Percentiles rank a stretch among this genome's conserved stretches.
Evolutionary conservation across 2,113 vertebrate genomes (phyloP).

Genomic region (Gymnarchus niloticus): DNA sequence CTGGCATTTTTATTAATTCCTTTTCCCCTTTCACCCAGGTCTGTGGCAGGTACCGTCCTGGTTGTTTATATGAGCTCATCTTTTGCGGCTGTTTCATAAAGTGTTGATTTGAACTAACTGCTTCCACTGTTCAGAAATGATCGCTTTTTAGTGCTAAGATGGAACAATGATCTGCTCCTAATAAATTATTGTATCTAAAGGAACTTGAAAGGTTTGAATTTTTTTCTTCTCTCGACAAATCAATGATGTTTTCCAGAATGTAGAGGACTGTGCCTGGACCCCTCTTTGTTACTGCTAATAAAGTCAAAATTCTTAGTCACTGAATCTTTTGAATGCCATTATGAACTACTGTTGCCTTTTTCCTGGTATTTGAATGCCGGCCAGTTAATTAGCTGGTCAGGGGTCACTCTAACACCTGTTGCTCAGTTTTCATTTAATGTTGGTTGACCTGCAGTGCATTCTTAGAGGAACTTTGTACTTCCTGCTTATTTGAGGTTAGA

Average conservation of each 20-base stretch:
- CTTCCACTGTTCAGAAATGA: neutral
- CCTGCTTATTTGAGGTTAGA: neutral
- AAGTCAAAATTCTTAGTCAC: neutral
- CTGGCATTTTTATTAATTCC: neutral
- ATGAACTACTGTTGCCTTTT: slow-evolving; percentile 32
- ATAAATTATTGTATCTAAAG: neutral
- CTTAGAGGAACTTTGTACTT: neutral
- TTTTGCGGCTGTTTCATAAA: neutral
- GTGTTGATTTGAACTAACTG: neutral
- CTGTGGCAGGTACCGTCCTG: neutral
- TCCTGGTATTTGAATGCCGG: slow-evolving; percentile 19
- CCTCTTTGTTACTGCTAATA: neutral
- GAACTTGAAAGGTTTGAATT: neutral
- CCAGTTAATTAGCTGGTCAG: slow-evolving; percentile 14
- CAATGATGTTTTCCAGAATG: neutral
- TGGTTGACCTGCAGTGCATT: neutral
- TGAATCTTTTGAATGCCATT: neutral
- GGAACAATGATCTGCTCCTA: neutral
- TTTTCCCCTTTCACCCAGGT: neutral
- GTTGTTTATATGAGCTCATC: neutral
- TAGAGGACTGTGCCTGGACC: neutral
- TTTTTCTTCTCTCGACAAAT: neutral
- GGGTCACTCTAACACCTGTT: slow-evolving; percentile 18
- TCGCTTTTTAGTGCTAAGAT: neutral
- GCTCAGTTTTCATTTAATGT: too few species aligned